A percentile compares a stretch with the other conserved stretches of the same genome.
Evolutionary conservation across 2,113 vertebrate genomes (phyloP).

Genomic region (Plotosus lineatus): DNA sequence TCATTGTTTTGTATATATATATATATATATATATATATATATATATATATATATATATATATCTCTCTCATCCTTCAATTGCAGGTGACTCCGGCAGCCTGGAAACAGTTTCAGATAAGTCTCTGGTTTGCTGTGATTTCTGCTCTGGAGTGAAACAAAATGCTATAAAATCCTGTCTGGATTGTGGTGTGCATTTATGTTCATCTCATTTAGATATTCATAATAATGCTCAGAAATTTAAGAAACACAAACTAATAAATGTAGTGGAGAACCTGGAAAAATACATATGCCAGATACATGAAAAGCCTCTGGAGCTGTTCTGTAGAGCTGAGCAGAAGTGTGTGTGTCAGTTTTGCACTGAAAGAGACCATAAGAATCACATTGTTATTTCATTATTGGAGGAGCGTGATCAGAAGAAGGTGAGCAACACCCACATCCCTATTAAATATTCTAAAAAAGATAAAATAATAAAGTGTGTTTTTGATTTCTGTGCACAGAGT

Average conservation of each 20-base stretch:
- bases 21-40: too few species aligned
- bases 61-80: too few species aligned
- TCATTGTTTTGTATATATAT: too few species aligned
- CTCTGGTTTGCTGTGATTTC: not conserved
- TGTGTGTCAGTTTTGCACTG: constrained; percentile 4
- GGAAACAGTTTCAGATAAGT: not conserved
- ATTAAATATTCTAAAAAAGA: not conserved
- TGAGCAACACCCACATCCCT: not conserved
- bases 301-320: not conserved
- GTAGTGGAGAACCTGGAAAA: not conserved
- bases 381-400: not conserved
- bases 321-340: not conserved
- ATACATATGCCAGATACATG: not conserved
- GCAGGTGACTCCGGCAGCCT: too few species aligned
- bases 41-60: too few species aligned
- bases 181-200: not conserved
- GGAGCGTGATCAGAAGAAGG: not conserved
- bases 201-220: not conserved
- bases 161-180: not conserved
- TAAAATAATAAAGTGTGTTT: not conserved
- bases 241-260: constrained; percentile 2
- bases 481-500: not conserved
- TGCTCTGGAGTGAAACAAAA: not conserved
- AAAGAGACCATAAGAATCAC: not conserved
- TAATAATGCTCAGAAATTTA: not conserved